Evolutionary conservation across 2,888 invertebrate genomes (phyloP).

Genomic region (Helobdella robusta): DNA sequence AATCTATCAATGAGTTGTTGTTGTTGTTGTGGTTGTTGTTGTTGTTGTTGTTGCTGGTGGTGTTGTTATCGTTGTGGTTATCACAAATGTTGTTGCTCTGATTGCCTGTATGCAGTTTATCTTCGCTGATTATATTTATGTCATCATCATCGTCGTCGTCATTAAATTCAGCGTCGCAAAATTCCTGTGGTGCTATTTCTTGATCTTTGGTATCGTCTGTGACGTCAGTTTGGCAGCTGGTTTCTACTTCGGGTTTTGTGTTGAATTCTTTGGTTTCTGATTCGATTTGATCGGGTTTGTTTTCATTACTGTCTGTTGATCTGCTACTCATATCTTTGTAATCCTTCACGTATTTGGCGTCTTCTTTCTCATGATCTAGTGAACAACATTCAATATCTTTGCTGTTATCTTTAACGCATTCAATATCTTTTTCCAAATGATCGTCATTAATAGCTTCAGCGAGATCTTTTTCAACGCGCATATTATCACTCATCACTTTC

Average conservation of each 20-base stretch:
- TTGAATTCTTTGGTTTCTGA: background rate
- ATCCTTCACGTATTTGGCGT: background rate
- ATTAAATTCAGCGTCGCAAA: background rate
- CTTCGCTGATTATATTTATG: background rate
- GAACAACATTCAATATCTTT: background rate
- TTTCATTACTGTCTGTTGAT: background rate
- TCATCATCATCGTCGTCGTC: background rate
- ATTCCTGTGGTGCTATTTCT: too few species aligned
- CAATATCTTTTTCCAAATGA: background rate
- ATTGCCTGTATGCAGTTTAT: background rate
- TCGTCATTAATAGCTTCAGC: background rate
- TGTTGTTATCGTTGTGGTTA: background rate
- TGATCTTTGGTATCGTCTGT: conserved; percentile 1
- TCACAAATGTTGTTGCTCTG: background rate
- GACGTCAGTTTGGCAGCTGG: background rate
- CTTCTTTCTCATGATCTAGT: background rate
- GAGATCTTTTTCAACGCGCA: background rate
- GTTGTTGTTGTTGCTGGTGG: too few species aligned
- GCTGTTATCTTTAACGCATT: background rate
- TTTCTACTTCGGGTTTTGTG: background rate
- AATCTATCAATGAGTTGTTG: background rate
- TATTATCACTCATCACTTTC: background rate
- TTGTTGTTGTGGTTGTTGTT: too few species aligned
- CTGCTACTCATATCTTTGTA: too few species aligned
- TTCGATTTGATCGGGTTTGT: background rate